A percentile compares a stretch with the other conserved stretches of the same genome.
Conservation (phyloP, 2,888 invertebrate genomes). For the Heliconius ethilla region DNA sequence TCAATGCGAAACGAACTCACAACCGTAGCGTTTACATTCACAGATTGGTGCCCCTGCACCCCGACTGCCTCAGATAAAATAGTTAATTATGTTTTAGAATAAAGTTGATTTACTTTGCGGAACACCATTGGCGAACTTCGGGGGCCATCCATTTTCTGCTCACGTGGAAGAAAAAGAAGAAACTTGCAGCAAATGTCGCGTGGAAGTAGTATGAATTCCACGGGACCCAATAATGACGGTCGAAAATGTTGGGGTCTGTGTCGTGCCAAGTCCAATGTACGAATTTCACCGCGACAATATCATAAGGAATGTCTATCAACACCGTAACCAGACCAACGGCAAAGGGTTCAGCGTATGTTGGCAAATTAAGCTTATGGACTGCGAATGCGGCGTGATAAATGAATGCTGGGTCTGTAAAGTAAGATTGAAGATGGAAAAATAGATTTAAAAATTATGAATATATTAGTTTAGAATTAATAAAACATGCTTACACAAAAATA, state of each 20-base stretch:
- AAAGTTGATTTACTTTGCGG: constrained; percentile 69
- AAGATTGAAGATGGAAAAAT: background rate
- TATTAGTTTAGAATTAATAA: background rate
- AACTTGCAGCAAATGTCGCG: constrained; percentile 87
- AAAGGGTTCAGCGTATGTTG: constrained; percentile 83
- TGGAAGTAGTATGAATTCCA: constrained; percentile 94
- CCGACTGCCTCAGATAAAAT: no score
- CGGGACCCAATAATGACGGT: constrained; percentile 91
- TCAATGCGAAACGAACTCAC: no score
- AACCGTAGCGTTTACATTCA: no score
- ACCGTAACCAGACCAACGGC: constrained; percentile 87
- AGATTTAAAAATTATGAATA: background rate
- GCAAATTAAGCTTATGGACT: constrained; percentile 79
- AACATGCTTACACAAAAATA: constrained; percentile 84
- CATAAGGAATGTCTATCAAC: constrained; percentile 89
- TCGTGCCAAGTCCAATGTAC: constrained; percentile 94
- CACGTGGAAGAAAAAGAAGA: constrained; percentile 85
- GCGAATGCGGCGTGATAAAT: constrained; percentile 83
- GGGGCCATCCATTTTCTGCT: constrained; percentile 80
- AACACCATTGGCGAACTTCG: constrained; percentile 80
- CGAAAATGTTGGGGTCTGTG: constrained; percentile 86
- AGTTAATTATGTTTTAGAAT: background rate
- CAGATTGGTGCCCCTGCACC: no score
- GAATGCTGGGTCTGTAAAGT: constrained; percentile 81
- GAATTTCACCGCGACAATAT: constrained; percentile 89